Evolutionary conservation across 2,113 vertebrate genomes (phyloP).

Genomic region (Glaucidium brasilianum): DNA sequence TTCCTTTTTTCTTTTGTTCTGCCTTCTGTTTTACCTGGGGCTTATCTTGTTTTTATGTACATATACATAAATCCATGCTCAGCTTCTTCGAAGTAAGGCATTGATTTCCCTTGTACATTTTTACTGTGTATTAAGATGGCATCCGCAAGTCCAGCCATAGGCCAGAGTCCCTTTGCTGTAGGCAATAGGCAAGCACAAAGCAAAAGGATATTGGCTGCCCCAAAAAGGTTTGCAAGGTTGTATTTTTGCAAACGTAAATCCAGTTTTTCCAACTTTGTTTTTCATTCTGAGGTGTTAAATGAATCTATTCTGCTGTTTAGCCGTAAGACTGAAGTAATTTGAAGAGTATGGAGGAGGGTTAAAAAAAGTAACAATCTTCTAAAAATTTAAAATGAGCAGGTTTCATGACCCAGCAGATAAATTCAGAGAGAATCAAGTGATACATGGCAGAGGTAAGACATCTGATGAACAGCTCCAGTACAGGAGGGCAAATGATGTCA

Average conservation of each 20-base stretch:
- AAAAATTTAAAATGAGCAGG: constrained; percentile 16
- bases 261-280: neutral
- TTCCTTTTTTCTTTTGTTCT: neutral
- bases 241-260: neutral
- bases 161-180: neutral
- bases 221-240: neutral
- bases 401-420: constrained; percentile 16
- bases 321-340: neutral
- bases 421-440: constrained; percentile 23
- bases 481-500: constrained; percentile 41
- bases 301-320: neutral
- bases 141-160: neutral
- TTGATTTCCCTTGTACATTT: neutral
- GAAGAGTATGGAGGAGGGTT: neutral
- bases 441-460: constrained; percentile 22
- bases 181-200: neutral
- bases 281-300: neutral
- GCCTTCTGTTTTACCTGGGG: neutral
- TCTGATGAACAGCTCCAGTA: constrained; percentile 20
- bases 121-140: neutral
- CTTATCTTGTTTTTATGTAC: neutral
- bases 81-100: neutral
- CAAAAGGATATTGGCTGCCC: neutral
- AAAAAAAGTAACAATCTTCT: neutral
- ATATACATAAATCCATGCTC: neutral